Conservation (phyloP, 2,797 vertebrate genomes). For the Thripadectes ignobilis region DNA sequence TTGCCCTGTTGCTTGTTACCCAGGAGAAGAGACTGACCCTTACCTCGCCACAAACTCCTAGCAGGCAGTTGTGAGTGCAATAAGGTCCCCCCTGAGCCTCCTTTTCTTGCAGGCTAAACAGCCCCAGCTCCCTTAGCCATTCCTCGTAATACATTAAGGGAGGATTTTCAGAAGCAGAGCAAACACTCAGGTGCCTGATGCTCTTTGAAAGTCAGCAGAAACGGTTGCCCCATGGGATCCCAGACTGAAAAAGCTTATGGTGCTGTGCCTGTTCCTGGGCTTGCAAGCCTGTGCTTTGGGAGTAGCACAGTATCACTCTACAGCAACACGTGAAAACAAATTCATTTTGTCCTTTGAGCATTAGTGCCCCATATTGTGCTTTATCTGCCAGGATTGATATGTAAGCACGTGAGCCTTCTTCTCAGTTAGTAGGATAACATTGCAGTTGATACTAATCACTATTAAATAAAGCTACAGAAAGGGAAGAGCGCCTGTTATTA, state of each 20-base stretch:
- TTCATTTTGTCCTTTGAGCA: background rate
- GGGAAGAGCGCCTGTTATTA: background rate
- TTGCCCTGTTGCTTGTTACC: fast-evolving
- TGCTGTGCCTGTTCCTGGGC: background rate
- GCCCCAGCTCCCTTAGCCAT: background rate
- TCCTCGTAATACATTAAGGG: background rate
- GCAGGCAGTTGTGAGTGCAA: too few species aligned
- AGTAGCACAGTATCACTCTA: background rate
- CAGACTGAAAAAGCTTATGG: background rate
- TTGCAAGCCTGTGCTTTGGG: background rate
- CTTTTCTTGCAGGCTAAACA: background rate
- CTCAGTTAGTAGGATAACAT: background rate
- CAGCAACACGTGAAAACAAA: background rate
- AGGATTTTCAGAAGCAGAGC: background rate
- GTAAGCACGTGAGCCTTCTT: background rate
- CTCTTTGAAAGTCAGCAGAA: background rate
- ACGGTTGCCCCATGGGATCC: background rate
- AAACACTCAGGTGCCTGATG: background rate
- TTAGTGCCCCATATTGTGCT: background rate
- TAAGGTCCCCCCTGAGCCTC: fast-evolving
- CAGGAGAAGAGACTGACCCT: background rate
- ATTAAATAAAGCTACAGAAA: background rate
- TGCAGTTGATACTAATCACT: background rate
- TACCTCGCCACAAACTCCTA: background rate
- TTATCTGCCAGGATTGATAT: background rate